A percentile compares a stretch with the other conserved stretches of the same genome.
Conservation (phyloP, 1,140 invertebrate species). For the Drosophila navojoa region DNA sequence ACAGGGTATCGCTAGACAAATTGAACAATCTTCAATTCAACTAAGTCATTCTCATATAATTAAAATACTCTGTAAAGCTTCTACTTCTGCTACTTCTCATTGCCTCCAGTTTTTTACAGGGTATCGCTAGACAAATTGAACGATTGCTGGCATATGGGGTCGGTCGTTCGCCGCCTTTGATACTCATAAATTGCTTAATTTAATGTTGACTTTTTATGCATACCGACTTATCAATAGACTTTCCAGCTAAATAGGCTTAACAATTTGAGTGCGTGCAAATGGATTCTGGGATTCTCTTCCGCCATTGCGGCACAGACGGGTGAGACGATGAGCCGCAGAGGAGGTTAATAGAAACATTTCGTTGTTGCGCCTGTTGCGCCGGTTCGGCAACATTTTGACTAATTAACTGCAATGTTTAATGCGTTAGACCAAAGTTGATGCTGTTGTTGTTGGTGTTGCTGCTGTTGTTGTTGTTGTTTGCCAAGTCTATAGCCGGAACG, state of each 20-base stretch:
- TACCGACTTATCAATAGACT: slow-evolving; percentile 22
- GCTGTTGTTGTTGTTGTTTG: slow-evolving; percentile 11
- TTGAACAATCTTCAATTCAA: too few relatives aligned
- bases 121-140: slow-evolving; percentile 5
- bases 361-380: slow-evolving; percentile 65
- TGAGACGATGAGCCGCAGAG: neutral
- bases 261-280: slow-evolving; percentile 31
- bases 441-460: slow-evolving; percentile 7
- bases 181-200: slow-evolving; percentile 31
- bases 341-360: slow-evolving; percentile 30
- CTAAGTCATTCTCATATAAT: too few relatives aligned
- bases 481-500: slow-evolving; percentile 27
- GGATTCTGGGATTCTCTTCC: slow-evolving; percentile 2
- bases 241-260: slow-evolving; percentile 16
- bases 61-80: too few relatives aligned
- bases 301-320: neutral
- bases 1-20: neutral
- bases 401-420: slow-evolving; percentile 80
- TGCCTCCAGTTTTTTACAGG: neutral
- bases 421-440: slow-evolving; percentile 41
- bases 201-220: slow-evolving; percentile 12
- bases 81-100: too few relatives aligned
- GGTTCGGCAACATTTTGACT: slow-evolving; percentile 77
- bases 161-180: slow-evolving; percentile 1
- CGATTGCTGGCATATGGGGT: neutral